Base-by-base conservation (phyloP, 2,113 vertebrate genomes). In the Meleagris gallopavo region DNA sequence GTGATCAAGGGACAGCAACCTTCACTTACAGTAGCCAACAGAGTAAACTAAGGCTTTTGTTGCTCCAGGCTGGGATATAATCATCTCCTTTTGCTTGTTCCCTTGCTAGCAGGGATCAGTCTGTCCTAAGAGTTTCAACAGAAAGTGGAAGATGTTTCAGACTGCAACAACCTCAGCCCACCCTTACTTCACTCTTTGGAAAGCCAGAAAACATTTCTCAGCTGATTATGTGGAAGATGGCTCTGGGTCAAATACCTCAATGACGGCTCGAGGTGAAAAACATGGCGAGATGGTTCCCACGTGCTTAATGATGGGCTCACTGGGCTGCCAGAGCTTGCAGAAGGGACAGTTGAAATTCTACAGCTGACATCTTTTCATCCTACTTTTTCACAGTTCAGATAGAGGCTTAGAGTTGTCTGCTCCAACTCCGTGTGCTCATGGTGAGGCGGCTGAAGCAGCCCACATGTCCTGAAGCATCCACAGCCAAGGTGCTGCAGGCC, bases 271-370 rank as follows among this genome's bases (percentile, higher is more conserved):
- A 73, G 27, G 19, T 62, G 58, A 43, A 84, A 55, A 73, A 18
- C 18, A 1, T 3, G 36, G 10, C 8, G 41, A 75, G 52, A 29
- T 54, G 40, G 22, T 6, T 69, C 64, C 61, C 36, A 66, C 0
- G 1, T 20, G 21, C 27, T 9, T 25, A 8, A 34, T 4, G 11
- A 24, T 0, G 0, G 14, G 19, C 73, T 32, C 19, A 20, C 21
- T 65, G 69, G n/a, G 54, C 48, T 69, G 69, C 69, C 21, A 52
- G 30, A 73, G 48, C 13, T 71, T 86, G 89, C 50, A 46, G 14
- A 10, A 43, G 27, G 38, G 14, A 83, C 15, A 57, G 29, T 57
- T 45, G n/a, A 38, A 61, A 41, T 11, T 83, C 65, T 83, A 45
- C 72, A 79, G 36, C 73, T 73, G 77, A 65, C 13, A 19, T 18